A percentile compares a stretch with the other conserved stretches of the same genome.
These are phyloP conservation scores for Irena cyanogastra DNA, from an alignment of 2,113 vertebrate genomes.

Conservation along the genomic window DNA sequence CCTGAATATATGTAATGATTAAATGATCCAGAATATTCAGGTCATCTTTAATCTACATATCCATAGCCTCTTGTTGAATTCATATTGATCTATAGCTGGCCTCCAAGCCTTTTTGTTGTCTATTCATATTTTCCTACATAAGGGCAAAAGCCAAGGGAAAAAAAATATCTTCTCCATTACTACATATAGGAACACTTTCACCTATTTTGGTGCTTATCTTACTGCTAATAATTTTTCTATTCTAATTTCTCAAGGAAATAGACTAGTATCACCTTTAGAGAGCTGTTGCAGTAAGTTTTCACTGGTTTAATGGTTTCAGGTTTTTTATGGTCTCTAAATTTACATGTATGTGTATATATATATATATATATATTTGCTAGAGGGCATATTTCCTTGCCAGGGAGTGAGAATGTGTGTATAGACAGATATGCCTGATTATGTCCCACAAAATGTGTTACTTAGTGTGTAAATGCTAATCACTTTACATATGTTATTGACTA, in stretches of 20 bases:
- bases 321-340: neutral
- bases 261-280: neutral
- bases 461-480: neutral
- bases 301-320: neutral
- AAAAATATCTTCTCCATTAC: neutral
- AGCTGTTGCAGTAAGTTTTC: neutral
- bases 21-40: neutral
- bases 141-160: neutral
- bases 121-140: neutral
- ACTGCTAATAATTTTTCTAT: neutral
- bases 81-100: neutral
- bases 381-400: neutral
- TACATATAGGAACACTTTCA: neutral
- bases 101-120: neutral
- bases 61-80: neutral
- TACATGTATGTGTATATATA: rapidly evolving
- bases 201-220: neutral
- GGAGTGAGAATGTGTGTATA: neutral
- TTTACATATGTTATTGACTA: neutral
- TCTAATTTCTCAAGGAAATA: neutral
- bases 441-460: neutral
- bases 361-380: neutral
- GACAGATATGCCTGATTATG: neutral
- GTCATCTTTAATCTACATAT: neutral
- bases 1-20: too few relatives aligned